phyloP scores from a whole-genome alignment of 2,113 vertebrate species.

The Neolamprologus fasciatus region DNA sequence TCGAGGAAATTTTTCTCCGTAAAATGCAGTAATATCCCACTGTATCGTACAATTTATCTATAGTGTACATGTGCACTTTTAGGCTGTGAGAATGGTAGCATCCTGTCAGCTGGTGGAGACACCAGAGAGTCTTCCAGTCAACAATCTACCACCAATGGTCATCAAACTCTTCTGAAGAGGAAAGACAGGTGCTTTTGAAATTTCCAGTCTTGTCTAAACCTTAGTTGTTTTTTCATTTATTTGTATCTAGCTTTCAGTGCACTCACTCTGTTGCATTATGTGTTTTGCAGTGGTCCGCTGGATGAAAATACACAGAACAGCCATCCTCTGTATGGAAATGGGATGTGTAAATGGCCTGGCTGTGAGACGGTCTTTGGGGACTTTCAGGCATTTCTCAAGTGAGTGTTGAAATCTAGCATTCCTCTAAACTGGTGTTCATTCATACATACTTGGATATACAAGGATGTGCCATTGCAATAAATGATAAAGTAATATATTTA shows the following conservation, averaged over 20 bases:
- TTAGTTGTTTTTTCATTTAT: neutral
- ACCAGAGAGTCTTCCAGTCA: constrained; percentile 52
- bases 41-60: neutral
- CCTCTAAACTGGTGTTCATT: neutral
- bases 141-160: constrained; percentile 54
- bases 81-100: constrained; percentile 55
- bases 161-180: constrained; percentile 45
- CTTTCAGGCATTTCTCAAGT: constrained; percentile 96
- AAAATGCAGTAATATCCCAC: neutral
- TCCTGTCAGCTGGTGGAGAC: constrained; percentile 30
- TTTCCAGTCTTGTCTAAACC: neutral
- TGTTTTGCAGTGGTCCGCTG: constrained; percentile 72
- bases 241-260: neutral
- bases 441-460: neutral
- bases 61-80: neutral
- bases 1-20: neutral
- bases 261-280: neutral
- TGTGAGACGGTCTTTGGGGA: constrained; percentile 97
- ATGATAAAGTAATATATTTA: neutral
- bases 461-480: neutral
- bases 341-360: constrained; percentile 97
- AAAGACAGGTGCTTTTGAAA: constrained; percentile 58
- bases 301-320: constrained; percentile 78
- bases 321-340: constrained; percentile 93
- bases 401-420: constrained; percentile 44